phyloP scores from a whole-genome alignment of 1,140 invertebrate species.

The Drosophila hydei region DNA sequence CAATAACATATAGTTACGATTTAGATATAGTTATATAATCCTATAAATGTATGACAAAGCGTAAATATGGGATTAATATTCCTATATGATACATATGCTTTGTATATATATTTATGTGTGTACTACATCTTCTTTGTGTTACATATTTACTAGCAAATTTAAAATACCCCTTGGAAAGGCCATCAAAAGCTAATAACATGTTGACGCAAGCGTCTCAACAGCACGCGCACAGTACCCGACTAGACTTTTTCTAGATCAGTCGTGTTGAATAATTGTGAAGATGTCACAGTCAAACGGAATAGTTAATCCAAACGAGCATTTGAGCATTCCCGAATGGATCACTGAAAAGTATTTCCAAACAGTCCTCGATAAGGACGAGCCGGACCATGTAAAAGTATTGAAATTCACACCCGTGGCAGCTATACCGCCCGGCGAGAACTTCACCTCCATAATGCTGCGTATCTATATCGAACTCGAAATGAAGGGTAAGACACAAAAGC shows the following conservation, averaged over 20 bases:
- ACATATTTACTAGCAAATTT: too few relatives aligned
- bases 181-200: too few relatives aligned
- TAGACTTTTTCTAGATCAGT: neutral
- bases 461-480: conserved; percentile 64
- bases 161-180: too few relatives aligned
- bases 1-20: too few relatives aligned
- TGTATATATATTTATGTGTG: too few relatives aligned
- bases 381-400: conserved; percentile 65
- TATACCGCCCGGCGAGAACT: conserved; percentile 71
- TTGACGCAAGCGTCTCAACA: neutral
- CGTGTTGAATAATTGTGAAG: neutral
- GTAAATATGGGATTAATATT: too few relatives aligned
- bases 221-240: conserved; percentile 7
- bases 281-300: conserved; percentile 43
- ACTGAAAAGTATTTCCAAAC: conserved; percentile 81
- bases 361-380: conserved; percentile 80
- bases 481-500: conserved; percentile 41
- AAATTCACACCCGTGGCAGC: conserved; percentile 66
- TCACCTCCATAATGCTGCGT: conserved; percentile 68
- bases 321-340: conserved; percentile 83
- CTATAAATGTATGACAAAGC: too few relatives aligned
- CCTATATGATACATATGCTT: too few relatives aligned
- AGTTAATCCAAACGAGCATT: conserved; percentile 65
- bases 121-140: too few relatives aligned
- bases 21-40: too few relatives aligned